Conservation (phyloP, 2,113 vertebrate species). For the Pogonocichla stellata region DNA sequence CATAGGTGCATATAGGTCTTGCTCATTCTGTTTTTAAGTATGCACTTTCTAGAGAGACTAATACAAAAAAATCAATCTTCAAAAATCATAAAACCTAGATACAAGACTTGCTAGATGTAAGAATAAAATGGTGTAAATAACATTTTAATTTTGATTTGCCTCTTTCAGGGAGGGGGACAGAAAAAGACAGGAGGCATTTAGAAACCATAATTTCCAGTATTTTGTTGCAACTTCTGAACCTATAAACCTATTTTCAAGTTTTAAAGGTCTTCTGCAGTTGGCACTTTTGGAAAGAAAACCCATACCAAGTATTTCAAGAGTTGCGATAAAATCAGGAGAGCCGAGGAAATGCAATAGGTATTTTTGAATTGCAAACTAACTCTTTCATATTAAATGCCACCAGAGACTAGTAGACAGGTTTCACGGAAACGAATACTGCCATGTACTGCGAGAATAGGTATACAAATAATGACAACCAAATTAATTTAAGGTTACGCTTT, state of each 20-base stretch:
- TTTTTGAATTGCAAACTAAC: conserved; percentile 52
- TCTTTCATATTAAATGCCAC: conserved; percentile 48
- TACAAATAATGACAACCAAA: neutral
- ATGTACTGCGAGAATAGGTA: neutral
- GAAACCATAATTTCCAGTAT: neutral
- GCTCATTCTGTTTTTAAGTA: neutral
- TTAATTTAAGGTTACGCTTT: neutral
- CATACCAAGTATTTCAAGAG: neutral
- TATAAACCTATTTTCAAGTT: neutral
- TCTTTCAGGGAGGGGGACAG: neutral
- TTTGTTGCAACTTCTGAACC: neutral
- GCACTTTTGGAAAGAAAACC: neutral
- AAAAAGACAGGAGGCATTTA: neutral
- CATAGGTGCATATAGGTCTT: neutral
- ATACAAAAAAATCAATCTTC: neutral
- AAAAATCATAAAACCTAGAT: neutral
- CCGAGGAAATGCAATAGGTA: neutral
- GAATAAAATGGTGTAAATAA: neutral
- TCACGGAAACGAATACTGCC: neutral
- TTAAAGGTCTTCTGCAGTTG: neutral
- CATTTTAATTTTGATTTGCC: neutral
- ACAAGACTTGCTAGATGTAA: neutral
- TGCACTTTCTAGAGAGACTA: neutral
- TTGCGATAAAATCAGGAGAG: neutral
- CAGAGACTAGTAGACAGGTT: conserved; percentile 19